Evolutionary conservation across 2,888 invertebrate genomes (phyloP).

Genomic region (Brachypalpus laphriformis): DNA sequence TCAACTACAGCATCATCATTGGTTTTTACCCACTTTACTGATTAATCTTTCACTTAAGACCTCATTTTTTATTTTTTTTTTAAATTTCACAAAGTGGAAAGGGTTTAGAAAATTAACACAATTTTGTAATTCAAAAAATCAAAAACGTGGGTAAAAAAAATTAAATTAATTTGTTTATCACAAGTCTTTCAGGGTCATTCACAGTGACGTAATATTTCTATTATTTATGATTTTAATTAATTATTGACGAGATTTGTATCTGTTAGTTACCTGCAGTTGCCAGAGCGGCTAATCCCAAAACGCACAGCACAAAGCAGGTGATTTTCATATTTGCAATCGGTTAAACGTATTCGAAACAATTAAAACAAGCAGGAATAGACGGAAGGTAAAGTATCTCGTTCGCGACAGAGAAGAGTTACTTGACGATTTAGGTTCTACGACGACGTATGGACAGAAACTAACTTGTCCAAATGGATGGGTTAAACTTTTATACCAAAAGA

Average conservation of each 20-base stretch:
- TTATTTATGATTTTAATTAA: neutral
- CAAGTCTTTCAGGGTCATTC: constrained; percentile 27
- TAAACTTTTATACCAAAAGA: constrained; percentile 65
- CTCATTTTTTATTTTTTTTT: neutral
- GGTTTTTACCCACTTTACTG: neutral
- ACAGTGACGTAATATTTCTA: constrained; percentile 16
- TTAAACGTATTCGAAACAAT: constrained; percentile 31
- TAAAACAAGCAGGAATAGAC: neutral
- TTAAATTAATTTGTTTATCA: constrained; percentile 30
- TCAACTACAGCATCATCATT: constrained; percentile 10
- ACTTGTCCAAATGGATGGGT: constrained; percentile 52
- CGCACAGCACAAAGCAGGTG: constrained; percentile 56
- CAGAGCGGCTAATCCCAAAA: constrained; percentile 63
- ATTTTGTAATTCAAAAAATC: constrained; percentile 15
- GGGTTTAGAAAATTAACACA: constrained; percentile 9
- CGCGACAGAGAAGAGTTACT: constrained; percentile 10
- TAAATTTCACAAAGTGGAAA: neutral
- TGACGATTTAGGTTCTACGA: constrained; percentile 55
- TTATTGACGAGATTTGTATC: neutral
- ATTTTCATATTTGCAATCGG: constrained; percentile 54
- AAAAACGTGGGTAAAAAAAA: neutral
- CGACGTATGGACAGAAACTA: constrained; percentile 56
- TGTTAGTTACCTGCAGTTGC: constrained; percentile 59
- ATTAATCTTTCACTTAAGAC: neutral
- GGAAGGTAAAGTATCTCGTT: neutral